Evolutionary conservation across 1,140 invertebrate species (phyloP).

Genomic region (Hetaerina americana): DNA sequence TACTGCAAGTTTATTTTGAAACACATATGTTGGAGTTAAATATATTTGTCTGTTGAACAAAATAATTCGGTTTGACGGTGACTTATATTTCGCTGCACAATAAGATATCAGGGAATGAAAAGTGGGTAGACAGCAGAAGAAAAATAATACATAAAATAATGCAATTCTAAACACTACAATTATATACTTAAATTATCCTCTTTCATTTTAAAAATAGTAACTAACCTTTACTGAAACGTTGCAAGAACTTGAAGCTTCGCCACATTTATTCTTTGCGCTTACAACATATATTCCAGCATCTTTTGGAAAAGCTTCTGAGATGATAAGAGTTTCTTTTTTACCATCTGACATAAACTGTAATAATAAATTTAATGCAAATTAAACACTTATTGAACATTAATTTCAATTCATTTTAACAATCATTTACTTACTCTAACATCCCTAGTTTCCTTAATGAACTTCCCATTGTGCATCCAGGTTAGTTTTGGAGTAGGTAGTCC

Average conservation of each 20-base stretch:
- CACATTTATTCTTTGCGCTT: constrained; percentile 46
- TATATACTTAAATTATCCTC: background rate
- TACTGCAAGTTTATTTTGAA: no score
- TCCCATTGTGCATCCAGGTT: constrained; percentile 54
- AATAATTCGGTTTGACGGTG: no score
- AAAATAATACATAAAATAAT: no score
- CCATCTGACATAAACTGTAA: constrained; percentile 44
- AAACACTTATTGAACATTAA: background rate
- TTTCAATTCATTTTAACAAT: background rate
- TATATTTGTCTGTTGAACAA: no score
- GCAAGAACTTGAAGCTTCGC: constrained; percentile 45
- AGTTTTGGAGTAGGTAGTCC: constrained; percentile 44
- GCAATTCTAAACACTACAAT: no score
- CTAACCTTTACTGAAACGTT: constrained; percentile 48
- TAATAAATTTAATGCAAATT: constrained; percentile 19
- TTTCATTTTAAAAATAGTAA: background rate
- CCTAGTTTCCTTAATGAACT: constrained; percentile 38
- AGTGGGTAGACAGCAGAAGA: no score
- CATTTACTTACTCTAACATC: constrained; percentile 34
- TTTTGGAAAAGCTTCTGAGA: constrained; percentile 54
- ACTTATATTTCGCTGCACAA: no score
- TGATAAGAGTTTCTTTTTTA: constrained; percentile 37
- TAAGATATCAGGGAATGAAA: no score
- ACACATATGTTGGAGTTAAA: no score
- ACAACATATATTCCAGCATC: constrained; percentile 54